Evolutionary conservation across 1,140 invertebrate species (phyloP).

Genomic region (Mamestra configurata): DNA sequence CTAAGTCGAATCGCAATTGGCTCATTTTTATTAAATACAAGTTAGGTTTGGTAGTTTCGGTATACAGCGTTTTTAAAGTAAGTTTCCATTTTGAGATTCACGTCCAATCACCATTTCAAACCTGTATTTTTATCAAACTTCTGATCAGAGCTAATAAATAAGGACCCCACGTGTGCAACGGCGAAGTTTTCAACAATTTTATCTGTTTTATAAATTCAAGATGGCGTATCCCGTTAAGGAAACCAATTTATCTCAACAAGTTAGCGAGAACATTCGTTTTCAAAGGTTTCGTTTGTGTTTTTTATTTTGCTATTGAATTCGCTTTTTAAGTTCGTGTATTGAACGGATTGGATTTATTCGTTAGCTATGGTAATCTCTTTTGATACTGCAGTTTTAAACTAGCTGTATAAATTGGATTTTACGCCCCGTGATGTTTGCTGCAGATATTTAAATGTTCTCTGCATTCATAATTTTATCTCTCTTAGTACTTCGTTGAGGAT

Average conservation of each 20-base stretch:
- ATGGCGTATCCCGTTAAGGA: constrained; percentile 17
- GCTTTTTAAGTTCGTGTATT: background rate
- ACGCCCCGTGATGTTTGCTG: too few species aligned
- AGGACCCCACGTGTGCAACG: constrained; percentile 13
- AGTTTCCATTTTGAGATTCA: too few species aligned
- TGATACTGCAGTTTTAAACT: background rate
- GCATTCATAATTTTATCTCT: too few species aligned
- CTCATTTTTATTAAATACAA: too few species aligned
- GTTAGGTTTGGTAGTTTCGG: too few species aligned
- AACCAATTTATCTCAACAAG: constrained; percentile 33
- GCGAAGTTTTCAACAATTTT: constrained; percentile 35
- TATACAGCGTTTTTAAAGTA: too few species aligned
- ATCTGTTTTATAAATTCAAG: constrained; percentile 32
- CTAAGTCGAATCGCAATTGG: too few species aligned
- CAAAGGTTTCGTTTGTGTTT: background rate
- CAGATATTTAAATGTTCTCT: too few species aligned
- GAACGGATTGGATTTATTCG: background rate
- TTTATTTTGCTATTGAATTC: background rate
- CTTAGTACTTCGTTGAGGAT: too few species aligned
- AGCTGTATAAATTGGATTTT: too few species aligned
- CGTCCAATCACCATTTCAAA: background rate
- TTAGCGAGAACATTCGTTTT: constrained; percentile 6
- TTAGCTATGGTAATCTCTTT: constrained; percentile 1
- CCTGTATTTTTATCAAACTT: background rate
- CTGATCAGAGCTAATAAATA: constrained; percentile 14